A percentile compares a stretch with the other conserved stretches of the same genome.
Conservation (phyloP, 1,140 invertebrate genomes). For the Vanessa tameamea region DNA sequence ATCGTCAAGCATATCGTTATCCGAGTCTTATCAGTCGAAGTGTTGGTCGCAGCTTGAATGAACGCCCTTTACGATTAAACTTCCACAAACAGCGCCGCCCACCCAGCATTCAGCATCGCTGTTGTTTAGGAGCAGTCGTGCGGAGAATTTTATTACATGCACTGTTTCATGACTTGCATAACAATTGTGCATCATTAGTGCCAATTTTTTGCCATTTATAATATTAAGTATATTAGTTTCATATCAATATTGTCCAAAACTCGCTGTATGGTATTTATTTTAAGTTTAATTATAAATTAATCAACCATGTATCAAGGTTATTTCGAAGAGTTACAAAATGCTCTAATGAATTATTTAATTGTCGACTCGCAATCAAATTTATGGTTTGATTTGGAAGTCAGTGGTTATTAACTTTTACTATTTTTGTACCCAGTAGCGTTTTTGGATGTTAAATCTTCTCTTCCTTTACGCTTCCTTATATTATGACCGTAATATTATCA, state of each 20-base stretch:
- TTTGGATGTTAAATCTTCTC: too few species aligned
- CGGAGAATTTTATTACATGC: slow-evolving; percentile 14
- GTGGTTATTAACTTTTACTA: background rate
- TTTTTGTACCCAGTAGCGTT: background rate
- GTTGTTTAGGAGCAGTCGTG: slow-evolving; percentile 7
- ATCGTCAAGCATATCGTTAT: background rate
- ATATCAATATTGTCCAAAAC: background rate
- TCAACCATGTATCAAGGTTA: too few species aligned
- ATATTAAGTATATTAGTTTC: background rate
- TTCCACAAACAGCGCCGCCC: slow-evolving; percentile 12
- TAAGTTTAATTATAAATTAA: too few species aligned
- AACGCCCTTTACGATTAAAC: slow-evolving; percentile 10
- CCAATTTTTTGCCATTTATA: background rate
- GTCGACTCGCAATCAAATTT: too few species aligned
- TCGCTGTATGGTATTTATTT: too few species aligned
- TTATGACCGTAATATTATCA: too few species aligned
- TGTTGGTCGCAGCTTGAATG: slow-evolving; percentile 3
- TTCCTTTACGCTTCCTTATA: too few species aligned
- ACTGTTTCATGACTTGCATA: slow-evolving; percentile 14
- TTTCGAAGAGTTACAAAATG: too few species aligned
- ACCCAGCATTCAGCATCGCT: background rate
- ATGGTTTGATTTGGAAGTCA: too few species aligned
- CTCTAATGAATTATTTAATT: too few species aligned
- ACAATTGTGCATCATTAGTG: slow-evolving; percentile 1
- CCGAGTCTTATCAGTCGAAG: too few species aligned